These are phyloP conservation scores for Notiomystis cincta DNA, from an alignment of 2,113 vertebrate species.

Conservation along the genomic window DNA sequence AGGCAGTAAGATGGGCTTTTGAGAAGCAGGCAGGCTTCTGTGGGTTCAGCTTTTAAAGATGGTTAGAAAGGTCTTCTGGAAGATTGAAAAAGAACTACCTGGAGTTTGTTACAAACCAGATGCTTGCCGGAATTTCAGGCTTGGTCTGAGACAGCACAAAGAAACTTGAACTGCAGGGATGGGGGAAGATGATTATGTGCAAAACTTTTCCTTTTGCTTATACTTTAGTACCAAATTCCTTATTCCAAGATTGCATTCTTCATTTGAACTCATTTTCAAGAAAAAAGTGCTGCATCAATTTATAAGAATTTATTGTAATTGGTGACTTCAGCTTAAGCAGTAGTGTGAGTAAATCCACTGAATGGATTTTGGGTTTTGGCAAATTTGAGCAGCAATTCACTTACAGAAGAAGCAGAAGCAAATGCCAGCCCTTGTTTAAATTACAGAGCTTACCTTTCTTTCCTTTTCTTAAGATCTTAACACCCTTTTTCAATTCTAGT, in stretches of 20 bases:
- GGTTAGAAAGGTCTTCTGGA: background rate
- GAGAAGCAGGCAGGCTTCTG: background rate
- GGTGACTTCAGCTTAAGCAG: background rate
- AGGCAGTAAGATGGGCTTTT: background rate
- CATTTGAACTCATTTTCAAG: background rate
- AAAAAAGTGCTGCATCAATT: background rate
- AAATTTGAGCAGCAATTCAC: background rate
- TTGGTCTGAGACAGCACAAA: background rate
- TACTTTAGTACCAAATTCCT: background rate
- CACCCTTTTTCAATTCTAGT: background rate
- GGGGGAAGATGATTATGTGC: rapidly evolving
- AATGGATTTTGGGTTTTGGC: background rate
- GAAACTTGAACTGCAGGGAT: background rate
- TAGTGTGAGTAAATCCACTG: background rate
- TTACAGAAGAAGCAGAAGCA: background rate
- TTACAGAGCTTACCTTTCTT: background rate
- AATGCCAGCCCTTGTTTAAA: background rate
- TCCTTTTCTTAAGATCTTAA: background rate
- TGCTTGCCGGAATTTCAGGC: background rate
- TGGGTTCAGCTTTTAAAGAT: background rate
- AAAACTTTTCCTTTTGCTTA: background rate
- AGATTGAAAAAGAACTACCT: background rate
- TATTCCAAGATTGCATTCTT: background rate
- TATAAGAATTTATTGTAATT: background rate
- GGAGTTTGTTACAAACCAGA: background rate